These are phyloP conservation scores for Xanthorhoe designata DNA, from an alignment of 2,888 invertebrate species.

Conservation along the genomic window DNA sequence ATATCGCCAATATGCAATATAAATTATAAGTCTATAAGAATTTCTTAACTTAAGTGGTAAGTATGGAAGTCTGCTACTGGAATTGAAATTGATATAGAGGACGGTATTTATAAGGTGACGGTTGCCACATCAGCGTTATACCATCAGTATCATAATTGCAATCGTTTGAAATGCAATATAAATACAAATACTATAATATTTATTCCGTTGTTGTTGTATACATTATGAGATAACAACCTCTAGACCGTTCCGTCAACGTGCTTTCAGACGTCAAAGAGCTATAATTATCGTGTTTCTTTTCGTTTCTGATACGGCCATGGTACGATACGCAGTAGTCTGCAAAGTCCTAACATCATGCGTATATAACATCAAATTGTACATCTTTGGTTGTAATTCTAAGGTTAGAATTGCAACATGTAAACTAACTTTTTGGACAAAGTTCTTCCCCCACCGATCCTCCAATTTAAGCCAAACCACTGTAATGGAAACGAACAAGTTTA, in stretches of 20 bases:
- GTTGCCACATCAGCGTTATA: neutral
- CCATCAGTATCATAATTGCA: neutral
- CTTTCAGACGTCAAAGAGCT: too few species aligned
- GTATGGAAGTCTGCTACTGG: neutral
- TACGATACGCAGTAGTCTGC: too few species aligned
- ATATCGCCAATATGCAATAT: slow-evolving; percentile 13
- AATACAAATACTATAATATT: too few species aligned
- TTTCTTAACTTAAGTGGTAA: neutral
- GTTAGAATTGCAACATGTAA: slow-evolving; percentile 16
- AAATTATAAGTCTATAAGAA: neutral
- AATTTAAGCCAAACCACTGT: slow-evolving; percentile 51
- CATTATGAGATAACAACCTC: too few species aligned
- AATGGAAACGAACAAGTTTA: slow-evolving; percentile 76
- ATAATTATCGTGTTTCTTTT: too few species aligned
- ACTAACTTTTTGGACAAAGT: slow-evolving; percentile 37
- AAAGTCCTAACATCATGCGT: too few species aligned
- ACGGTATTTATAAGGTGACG: neutral
- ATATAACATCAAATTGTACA: too few species aligned
- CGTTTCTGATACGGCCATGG: too few species aligned
- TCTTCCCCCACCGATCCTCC: slow-evolving; percentile 48
- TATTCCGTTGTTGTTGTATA: too few species aligned
- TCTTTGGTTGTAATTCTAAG: neutral
- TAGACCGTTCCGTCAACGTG: too few species aligned
- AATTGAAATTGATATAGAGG: neutral
- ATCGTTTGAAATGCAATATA: too few species aligned